Evolutionary conservation across 2,888 invertebrate species (phyloP), one percentile per base, ranked within the genome.

Genomic region (Leucophenga maculata): DNA sequence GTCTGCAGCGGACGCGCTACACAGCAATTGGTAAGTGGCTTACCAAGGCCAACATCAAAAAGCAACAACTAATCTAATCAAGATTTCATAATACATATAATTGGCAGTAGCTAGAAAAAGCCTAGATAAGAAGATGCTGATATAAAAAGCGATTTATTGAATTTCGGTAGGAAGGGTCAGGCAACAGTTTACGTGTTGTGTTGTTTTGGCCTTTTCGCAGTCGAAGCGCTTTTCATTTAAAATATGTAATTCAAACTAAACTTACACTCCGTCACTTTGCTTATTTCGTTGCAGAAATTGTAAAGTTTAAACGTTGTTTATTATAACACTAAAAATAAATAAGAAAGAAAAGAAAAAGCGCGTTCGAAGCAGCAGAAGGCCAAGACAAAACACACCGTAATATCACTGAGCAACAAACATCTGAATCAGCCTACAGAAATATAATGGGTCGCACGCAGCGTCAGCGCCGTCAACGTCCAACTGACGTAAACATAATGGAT

Each of bases 371-470:
- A 72, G 67, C 39, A 65, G n/a, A 73, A 68, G 70, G 75, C 75
- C 77, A 81, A 81, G 76, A 77, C 78, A 82, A 73, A 74, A 79
- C 75, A 71, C 75, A 74, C n/a, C n/a, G n/a, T n/a, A n/a, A n/a
- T n/a, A 68, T 64, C 72, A 72, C 44, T n/a, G 20, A 9, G 57
- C 16, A 64, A 18, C 26, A 6, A 14, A 48, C 48, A n/a, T 9
- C 13, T 26, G 31, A 57, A 57, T 31, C 14, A 48, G 48, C 11
- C 14, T n/a, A n/a, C 16, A 62, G 8, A 18, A 6, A 62, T 20
- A 14, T 16, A 70, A 86, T 86, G 86, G 86, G 86, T 65, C 86
- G 86, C 60, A 86, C 87, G 6, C 74, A 79, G 70, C 86, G 85
- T 4, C 66, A 46, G 39, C 75, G 77, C 13, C 75, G 69, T 20